phyloP scores from a whole-genome alignment of 92 coral and sea anemone species.

The Siderastrea siderea region DNA sequence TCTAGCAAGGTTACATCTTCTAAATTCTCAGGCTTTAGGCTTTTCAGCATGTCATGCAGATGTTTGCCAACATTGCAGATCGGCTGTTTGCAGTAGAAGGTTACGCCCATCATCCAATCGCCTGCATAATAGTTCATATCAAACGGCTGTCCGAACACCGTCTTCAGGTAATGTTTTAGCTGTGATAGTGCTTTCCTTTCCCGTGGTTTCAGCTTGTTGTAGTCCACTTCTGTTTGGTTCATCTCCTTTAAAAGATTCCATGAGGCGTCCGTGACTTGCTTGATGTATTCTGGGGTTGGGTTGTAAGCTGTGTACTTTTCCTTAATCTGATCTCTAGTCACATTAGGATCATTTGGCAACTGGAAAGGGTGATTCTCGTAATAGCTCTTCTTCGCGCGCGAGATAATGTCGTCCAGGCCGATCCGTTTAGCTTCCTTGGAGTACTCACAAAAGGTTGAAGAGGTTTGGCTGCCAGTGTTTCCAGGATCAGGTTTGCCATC shows the following conservation, averaged over 20 bases:
- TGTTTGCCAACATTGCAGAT: slow-evolving; percentile 71
- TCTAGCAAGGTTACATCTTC: slow-evolving; percentile 58
- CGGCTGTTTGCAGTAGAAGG: slow-evolving; percentile 80
- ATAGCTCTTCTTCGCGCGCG: slow-evolving; percentile 62
- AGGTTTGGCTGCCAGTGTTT: neutral
- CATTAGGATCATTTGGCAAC: slow-evolving; percentile 66
- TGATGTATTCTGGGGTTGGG: slow-evolving; percentile 75
- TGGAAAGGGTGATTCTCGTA: slow-evolving; percentile 71
- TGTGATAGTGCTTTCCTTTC: slow-evolving; percentile 86
- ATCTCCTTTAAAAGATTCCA: slow-evolving; percentile 66
- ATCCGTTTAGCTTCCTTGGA: slow-evolving; percentile 81
- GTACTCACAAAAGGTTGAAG: slow-evolving; percentile 56
- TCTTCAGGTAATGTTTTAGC: slow-evolving; percentile 83
- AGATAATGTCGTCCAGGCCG: slow-evolving; percentile 69
- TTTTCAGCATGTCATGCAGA: slow-evolving; percentile 55
- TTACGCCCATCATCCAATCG: slow-evolving; percentile 97
- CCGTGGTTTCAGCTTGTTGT: slow-evolving; percentile 76
- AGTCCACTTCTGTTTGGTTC: slow-evolving; percentile 47
- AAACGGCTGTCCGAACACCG: slow-evolving; percentile 90
- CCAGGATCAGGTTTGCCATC: neutral
- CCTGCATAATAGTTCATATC: slow-evolving; percentile 92
- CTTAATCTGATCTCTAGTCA: slow-evolving; percentile 48
- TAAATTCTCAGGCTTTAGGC: slow-evolving; percentile 65
- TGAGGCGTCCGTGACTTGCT: slow-evolving; percentile 83
- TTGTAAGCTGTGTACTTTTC: slow-evolving; percentile 75